These are phyloP conservation scores for Schlechtendalia chinensis DNA, from an alignment of 1,140 invertebrate species.

Conservation along the genomic window DNA sequence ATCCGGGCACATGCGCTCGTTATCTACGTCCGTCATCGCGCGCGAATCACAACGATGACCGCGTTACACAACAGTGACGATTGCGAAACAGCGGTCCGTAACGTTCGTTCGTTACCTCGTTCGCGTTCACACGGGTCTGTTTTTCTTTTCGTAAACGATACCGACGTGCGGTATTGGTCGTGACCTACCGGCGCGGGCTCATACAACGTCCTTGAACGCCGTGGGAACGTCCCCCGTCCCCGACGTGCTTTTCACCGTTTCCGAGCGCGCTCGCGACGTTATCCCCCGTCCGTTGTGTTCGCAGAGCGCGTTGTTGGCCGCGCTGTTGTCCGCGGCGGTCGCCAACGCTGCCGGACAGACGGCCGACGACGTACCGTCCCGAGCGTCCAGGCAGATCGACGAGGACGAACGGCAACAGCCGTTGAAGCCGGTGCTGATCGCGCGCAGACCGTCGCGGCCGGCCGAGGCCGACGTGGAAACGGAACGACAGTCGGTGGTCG, in stretches of 20 bases:
- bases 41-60: neutral
- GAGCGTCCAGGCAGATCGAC: slow-evolving; percentile 53
- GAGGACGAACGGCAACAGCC: slow-evolving; percentile 55
- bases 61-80: slow-evolving; percentile 37
- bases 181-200: too few species aligned
- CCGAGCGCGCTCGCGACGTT: too few species aligned
- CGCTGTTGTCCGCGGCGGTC: slow-evolving; percentile 2
- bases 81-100: slow-evolving; percentile 37
- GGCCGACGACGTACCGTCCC: slow-evolving; percentile 50
- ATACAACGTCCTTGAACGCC: too few species aligned
- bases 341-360: slow-evolving; percentile 30
- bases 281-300: too few species aligned
- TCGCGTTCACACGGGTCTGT: neutral
- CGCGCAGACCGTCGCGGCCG: neutral
- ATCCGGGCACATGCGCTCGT: neutral
- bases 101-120: neutral
- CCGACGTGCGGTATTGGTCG: too few species aligned
- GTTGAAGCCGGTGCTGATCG: slow-evolving; percentile 51
- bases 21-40: slow-evolving; percentile 19
- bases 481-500: slow-evolving; percentile 24
- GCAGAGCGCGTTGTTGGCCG: slow-evolving; percentile 38
- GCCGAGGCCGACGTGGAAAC: neutral
- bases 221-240: neutral
- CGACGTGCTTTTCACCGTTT: too few species aligned
- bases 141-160: neutral